Conservation (phyloP, 2,113 vertebrate genomes). For the Odontophorus gujanensis region DNA sequence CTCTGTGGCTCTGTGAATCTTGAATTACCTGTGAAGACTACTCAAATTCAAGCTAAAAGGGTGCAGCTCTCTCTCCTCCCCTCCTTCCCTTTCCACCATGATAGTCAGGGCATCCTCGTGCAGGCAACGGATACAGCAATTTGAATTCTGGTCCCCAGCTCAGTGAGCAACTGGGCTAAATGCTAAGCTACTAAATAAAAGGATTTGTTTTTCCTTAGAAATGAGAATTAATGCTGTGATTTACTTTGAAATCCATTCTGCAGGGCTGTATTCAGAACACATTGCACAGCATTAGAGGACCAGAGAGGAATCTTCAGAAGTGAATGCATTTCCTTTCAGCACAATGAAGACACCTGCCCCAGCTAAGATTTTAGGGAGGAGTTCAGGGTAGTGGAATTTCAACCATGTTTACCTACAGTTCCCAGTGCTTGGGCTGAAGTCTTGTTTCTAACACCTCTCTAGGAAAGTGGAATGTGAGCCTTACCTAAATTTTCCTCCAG, state of each 20-base stretch:
- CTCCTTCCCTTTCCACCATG: not conserved
- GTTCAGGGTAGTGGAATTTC: not conserved
- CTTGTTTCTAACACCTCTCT: not conserved
- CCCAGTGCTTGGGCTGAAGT: not conserved
- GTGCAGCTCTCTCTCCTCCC: not conserved
- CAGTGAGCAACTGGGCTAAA: not conserved
- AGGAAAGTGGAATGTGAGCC: not conserved
- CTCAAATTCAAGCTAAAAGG: not conserved
- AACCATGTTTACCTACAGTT: not conserved
- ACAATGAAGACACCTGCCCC: not conserved
- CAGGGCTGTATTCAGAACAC: not conserved
- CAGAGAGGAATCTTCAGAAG: not conserved
- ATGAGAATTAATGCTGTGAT: not conserved
- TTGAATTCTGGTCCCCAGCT: not conserved
- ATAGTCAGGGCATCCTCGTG: not conserved
- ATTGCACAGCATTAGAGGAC: rapidly evolving
- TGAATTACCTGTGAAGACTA: not conserved
- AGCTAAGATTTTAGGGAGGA: not conserved
- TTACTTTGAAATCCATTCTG: not conserved
- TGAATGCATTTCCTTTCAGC: not conserved
- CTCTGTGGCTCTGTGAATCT: not conserved
- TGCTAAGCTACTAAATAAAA: not conserved
- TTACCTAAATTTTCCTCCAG: not conserved
- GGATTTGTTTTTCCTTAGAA: not conserved
- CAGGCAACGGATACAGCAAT: not conserved